phyloP scores from a whole-genome alignment of 2,888 invertebrate genomes.

The Erebia palarica region DNA sequence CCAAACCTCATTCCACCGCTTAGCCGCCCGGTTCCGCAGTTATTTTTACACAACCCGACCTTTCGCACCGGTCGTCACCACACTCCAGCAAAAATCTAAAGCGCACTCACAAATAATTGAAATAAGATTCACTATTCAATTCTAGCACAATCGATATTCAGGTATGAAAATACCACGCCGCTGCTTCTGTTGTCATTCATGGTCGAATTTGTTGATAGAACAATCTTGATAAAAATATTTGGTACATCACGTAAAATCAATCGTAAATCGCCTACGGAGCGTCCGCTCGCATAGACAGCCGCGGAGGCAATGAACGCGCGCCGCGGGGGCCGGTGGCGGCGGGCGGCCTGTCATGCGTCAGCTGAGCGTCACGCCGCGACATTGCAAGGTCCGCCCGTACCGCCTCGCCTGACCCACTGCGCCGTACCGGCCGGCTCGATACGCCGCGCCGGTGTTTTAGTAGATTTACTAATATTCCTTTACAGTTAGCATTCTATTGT shows the following conservation, averaged over 20 bases:
- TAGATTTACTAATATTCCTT: constrained; percentile 25
- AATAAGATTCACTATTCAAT: constrained; percentile 57
- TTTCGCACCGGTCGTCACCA: constrained; percentile 81
- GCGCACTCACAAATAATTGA: constrained; percentile 63
- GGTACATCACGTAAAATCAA: constrained; percentile 29
- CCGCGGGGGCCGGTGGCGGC: constrained; percentile 68
- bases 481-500: background rate
- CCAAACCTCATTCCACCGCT: constrained; percentile 82
- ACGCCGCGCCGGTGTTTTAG: constrained; percentile 27
- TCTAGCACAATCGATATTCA: constrained; percentile 48
- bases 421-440: constrained; percentile 46
- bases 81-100: constrained; percentile 71
- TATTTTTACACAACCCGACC: constrained; percentile 82
- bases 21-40: constrained; percentile 81
- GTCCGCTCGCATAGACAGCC: constrained; percentile 81
- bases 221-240: constrained; percentile 31
- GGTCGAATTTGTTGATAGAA: constrained; percentile 38
- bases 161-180: constrained; percentile 18
- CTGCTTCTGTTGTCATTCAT: constrained; percentile 21
- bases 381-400: constrained; percentile 83
- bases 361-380: constrained; percentile 83
- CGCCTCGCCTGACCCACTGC: constrained; percentile 75
- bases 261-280: constrained; percentile 55
- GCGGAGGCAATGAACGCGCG: constrained; percentile 86
- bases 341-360: constrained; percentile 73